A percentile compares a stretch with the other conserved stretches of the same genome.
These are phyloP conservation scores for Cephus cinctus DNA, from an alignment of 1,140 invertebrate species.

Conservation along the genomic window DNA sequence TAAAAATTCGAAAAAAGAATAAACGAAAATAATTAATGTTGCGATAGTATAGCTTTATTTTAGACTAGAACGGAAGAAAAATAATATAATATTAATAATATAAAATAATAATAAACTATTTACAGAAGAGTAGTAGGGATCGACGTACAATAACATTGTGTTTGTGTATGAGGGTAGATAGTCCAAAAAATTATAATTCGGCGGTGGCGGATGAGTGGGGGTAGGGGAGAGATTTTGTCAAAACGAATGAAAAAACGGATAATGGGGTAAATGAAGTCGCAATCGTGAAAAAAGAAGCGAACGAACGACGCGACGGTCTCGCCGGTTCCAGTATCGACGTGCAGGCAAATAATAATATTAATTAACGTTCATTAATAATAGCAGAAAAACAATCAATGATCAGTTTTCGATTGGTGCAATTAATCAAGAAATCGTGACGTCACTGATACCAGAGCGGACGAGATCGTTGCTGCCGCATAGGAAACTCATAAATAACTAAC, in stretches of 20 bases:
- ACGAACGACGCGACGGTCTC: neutral
- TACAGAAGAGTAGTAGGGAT: constrained; percentile 42
- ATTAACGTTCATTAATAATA: constrained; percentile 20
- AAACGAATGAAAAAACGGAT: too few relatives aligned
- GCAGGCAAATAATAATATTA: constrained; percentile 27
- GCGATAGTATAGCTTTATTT: constrained; percentile 51
- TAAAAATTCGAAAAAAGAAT: constrained; percentile 40
- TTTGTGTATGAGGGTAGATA: constrained; percentile 31
- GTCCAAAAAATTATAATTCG: constrained; percentile 22
- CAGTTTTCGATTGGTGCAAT: too few relatives aligned
- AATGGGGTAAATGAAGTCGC: too few relatives aligned
- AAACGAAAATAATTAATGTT: constrained; percentile 51
- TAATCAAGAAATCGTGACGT: too few relatives aligned
- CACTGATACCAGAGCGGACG: too few relatives aligned
- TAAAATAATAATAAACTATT: constrained; percentile 49
- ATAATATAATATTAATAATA: constrained; percentile 36
- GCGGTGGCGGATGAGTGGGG: neutral
- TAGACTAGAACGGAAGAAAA: constrained; percentile 54
- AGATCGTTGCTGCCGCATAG: too few relatives aligned
- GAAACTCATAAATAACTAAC: too few relatives aligned
- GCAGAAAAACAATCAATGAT: constrained; percentile 16
- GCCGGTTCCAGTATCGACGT: too few relatives aligned
- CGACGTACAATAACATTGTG: constrained; percentile 47
- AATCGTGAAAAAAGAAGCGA: too few relatives aligned
- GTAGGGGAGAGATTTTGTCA: neutral